Evolutionary conservation across 2,888 invertebrate genomes (phyloP).

Genomic region (Drosophila sordidapex): DNA sequence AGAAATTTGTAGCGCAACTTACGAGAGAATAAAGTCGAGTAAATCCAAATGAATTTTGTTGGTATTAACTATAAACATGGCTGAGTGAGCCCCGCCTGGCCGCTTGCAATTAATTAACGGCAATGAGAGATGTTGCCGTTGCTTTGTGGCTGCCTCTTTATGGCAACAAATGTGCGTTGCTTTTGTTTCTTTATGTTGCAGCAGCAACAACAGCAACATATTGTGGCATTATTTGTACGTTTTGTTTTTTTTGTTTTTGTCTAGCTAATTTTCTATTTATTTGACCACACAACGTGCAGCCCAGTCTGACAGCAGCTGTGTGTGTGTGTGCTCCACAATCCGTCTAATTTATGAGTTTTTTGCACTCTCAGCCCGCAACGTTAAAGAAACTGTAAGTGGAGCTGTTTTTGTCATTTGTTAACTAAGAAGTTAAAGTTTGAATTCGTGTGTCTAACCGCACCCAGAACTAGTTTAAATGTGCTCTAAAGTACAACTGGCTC

Average conservation of each 20-base stretch:
- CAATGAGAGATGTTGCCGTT: conserved; percentile 71
- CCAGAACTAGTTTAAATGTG: conserved; percentile 53
- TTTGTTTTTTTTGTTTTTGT: conserved; percentile 49
- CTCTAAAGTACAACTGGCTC: conserved; percentile 1
- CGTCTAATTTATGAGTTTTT: conserved; percentile 75
- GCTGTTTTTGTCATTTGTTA: conserved; percentile 22
- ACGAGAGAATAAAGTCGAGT: conserved; percentile 28
- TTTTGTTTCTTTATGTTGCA: conserved; percentile 74
- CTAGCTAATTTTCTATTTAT: conserved; percentile 81
- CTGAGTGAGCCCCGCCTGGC: conserved; percentile 56
- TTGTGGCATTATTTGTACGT: conserved; percentile 61
- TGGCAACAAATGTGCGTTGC: conserved; percentile 69
- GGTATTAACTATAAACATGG: conserved; percentile 31
- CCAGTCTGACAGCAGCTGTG: conserved; percentile 26
- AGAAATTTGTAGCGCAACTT: conserved; percentile 42
- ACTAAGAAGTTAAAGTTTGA: conserved; percentile 64
- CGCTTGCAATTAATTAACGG: conserved; percentile 77
- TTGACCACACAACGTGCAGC: conserved; percentile 71
- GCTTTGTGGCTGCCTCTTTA: conserved; percentile 57
- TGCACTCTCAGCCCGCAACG: conserved; percentile 61
- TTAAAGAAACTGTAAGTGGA: conserved; percentile 50
- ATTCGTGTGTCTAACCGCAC: conserved; percentile 61
- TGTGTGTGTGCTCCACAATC: conserved; percentile 34
- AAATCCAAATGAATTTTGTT: conserved; percentile 45
- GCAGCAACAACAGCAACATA: conserved; percentile 43